Evolutionary conservation across 2,113 vertebrate species (phyloP).

Genomic region (Passer montanus): DNA sequence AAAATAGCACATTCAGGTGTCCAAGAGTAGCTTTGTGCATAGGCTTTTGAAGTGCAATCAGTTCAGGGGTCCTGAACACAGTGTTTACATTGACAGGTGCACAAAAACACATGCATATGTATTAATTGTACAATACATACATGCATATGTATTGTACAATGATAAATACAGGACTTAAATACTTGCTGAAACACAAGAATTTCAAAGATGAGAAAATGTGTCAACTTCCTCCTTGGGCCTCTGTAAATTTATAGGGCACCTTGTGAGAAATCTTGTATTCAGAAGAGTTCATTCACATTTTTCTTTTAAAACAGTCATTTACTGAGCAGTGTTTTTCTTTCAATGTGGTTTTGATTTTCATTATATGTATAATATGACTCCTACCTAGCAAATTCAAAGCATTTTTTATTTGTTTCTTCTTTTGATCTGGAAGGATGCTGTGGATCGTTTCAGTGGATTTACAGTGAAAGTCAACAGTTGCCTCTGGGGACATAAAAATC

Average conservation of each 20-base stretch:
- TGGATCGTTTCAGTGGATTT: background rate
- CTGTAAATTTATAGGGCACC: background rate
- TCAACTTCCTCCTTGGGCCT: background rate
- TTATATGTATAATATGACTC: background rate
- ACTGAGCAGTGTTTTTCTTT: background rate
- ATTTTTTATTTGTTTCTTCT: background rate
- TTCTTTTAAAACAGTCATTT: background rate
- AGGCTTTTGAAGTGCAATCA: background rate
- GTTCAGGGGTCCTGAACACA: background rate
- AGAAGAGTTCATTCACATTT: background rate
- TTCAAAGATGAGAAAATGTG: background rate
- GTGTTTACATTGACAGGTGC: background rate
- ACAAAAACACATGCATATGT: rapidly evolving
- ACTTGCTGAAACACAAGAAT: background rate
- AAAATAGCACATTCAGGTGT: background rate
- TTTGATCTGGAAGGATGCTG: background rate
- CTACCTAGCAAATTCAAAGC: background rate
- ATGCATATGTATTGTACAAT: background rate
- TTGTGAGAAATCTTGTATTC: background rate
- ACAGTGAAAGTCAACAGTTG: background rate
- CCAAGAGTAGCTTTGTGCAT: background rate
- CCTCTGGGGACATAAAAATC: background rate
- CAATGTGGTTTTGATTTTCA: rapidly evolving
- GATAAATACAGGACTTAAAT: background rate
- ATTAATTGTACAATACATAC: too few species aligned